Base-by-base conservation (phyloP, 1,140 invertebrate species). In the Brachionus sp. region DNA sequence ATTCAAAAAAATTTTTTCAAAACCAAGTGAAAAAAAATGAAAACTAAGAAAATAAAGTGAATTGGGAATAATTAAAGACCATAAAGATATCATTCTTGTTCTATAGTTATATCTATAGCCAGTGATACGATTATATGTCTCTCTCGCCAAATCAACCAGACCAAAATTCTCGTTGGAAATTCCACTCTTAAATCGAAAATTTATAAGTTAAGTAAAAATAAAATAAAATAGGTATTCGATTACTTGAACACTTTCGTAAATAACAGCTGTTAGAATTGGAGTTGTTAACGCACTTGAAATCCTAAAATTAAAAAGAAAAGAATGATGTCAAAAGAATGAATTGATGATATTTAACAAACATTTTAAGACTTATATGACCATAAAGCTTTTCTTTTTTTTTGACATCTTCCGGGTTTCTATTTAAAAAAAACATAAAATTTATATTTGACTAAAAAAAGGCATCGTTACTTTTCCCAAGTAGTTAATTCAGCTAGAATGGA, bases 191-290 rank as follows among this genome's bases (percentile, higher is more conserved):
- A 62, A 66, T 13, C 25, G 23, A 66, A 66, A 12, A 33, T 64
- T 33, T 25, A 23, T 29, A 23, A 29, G 19, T 23, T 25, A 23
- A 2, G 5, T 64, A 23, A 0, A 12, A 64, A 33, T 6, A 3
- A 29, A 33, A 66, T 13, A 33, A 68, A 68, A 39, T 35, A 37
- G 6, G 1, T 75, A 29, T 9, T 10, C 37, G 9, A 4, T 77
- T 80, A 80, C 77, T 13, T 80, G 77, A 37, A 80, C 77, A 44
- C 77, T 80, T 44, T 80, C 77, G 16, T 62, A 66, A 33, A 80
- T 23, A 33, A 80, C 77, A 25, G 77, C 77, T 19, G 50, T 42
- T 19, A 62, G 57, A 66, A 80, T 80, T 3, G 77, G 77, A 23
- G 77, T 80, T 80, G 77, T 62, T 23, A 57, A 39, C 16, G 50